These are phyloP conservation scores for Podotricha telesiphe DNA, from an alignment of 2,888 invertebrate genomes.

Conservation along the genomic window DNA sequence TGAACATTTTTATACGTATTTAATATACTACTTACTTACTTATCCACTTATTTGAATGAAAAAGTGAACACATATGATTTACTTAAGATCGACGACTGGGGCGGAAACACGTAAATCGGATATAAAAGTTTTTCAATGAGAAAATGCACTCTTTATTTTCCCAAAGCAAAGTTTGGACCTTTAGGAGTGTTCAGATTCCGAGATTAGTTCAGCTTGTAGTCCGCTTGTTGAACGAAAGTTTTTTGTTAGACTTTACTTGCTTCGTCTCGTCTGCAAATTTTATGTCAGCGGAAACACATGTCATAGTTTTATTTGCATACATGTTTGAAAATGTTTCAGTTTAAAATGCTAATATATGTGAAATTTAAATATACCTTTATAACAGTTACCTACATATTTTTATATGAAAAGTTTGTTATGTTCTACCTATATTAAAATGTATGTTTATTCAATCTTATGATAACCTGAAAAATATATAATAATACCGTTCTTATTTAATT, in stretches of 20 bases:
- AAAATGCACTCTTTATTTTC: constrained; percentile 60
- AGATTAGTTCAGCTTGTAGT: constrained; percentile 68
- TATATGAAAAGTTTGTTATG: not conserved
- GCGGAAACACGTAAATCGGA: constrained; percentile 50
- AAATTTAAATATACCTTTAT: not conserved
- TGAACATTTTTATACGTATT: no score
- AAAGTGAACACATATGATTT: constrained; percentile 28
- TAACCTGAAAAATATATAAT: not conserved
- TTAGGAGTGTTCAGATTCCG: constrained; percentile 62
- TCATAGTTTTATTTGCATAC: constrained; percentile 30
- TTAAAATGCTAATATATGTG: not conserved
- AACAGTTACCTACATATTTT: not conserved
- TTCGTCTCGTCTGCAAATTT: constrained; percentile 48
- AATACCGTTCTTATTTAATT: constrained; percentile 7
- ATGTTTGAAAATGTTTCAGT: constrained; percentile 15
- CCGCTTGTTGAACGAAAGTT: constrained; percentile 58
- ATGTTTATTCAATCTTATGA: not conserved
- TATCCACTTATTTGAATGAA: not conserved
- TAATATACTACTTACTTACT: no score
- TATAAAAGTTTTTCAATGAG: constrained; percentile 59
- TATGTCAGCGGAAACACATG: constrained; percentile 35
- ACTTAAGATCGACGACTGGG: constrained; percentile 37
- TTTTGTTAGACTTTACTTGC: constrained; percentile 52
- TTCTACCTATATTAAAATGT: not conserved
- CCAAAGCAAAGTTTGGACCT: constrained; percentile 60